These are phyloP conservation scores for Myoxocephalus aenaeus DNA, from an alignment of 2,797 vertebrate species.

Conservation along the genomic window DNA sequence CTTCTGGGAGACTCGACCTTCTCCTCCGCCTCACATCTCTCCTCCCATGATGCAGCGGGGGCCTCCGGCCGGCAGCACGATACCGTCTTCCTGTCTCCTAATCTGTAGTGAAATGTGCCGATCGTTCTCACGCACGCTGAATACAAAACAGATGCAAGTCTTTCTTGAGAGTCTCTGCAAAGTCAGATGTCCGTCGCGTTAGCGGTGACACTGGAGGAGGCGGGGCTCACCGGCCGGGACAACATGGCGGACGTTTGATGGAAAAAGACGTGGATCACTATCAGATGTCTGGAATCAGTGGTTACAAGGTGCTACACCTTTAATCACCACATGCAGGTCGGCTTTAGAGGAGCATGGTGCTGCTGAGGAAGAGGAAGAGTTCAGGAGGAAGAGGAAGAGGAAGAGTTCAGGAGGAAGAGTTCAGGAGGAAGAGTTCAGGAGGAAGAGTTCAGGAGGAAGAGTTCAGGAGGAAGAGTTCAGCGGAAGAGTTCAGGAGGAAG, in stretches of 20 bases:
- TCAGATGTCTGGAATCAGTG: slow-evolving; percentile 27
- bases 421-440: too few species aligned
- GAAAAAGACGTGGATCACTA: slow-evolving; percentile 2
- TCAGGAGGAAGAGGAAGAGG: neutral
- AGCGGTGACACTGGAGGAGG: neutral
- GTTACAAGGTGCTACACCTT: slow-evolving; percentile 40
- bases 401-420: too few species aligned
- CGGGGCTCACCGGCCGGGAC: neutral
- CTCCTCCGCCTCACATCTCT: slow-evolving; percentile 36
- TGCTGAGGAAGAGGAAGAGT: slow-evolving; percentile 18
- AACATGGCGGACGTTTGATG: slow-evolving; percentile 5
- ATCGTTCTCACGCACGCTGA: slow-evolving; percentile 54
- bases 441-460: too few species aligned
- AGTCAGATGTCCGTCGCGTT: neutral
- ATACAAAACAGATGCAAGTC: slow-evolving; percentile 55
- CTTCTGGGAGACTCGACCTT: slow-evolving; percentile 55
- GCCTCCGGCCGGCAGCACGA: slow-evolving; percentile 39
- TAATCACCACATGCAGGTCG: slow-evolving; percentile 37
- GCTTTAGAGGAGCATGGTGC: slow-evolving; percentile 23
- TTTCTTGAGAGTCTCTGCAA: slow-evolving; percentile 4
- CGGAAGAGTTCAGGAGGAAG: too few species aligned
- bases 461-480: too few species aligned
- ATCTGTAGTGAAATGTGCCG: slow-evolving; percentile 40
- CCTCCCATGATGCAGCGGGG: slow-evolving; percentile 42
- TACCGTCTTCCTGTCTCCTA: slow-evolving; percentile 45